Percentiles rank a stretch among this genome's conserved stretches.
Conservation (phyloP, 2,888 invertebrate species). For the Philopedon plagiatum region DNA sequence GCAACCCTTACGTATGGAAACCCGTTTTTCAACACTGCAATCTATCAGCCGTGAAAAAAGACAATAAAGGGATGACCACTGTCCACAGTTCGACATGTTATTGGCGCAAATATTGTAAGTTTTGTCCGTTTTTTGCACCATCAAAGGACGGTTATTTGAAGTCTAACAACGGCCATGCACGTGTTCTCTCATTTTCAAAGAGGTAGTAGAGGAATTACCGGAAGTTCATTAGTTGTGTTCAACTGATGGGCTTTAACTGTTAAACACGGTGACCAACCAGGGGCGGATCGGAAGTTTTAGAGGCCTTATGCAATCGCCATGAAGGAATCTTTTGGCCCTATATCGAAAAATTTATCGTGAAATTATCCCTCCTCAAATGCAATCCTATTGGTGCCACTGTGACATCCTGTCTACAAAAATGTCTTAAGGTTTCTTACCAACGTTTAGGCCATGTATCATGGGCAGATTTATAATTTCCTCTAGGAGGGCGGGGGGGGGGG, state of each 20-base stretch:
- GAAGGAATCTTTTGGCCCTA: no score
- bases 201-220: slow-evolving; percentile 30
- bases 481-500: no score
- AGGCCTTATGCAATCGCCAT: no score
- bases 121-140: slow-evolving; percentile 32
- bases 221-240: slow-evolving; percentile 43
- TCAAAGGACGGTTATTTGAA: slow-evolving; percentile 41
- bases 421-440: no score
- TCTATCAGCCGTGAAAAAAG: slow-evolving; percentile 53
- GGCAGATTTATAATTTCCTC: no score
- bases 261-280: no score
- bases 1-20: slow-evolving; percentile 52
- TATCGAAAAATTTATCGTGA: no score
- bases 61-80: slow-evolving; percentile 50
- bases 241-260: slow-evolving; percentile 14
- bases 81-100: slow-evolving; percentile 39
- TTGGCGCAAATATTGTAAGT: slow-evolving; percentile 34
- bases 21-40: slow-evolving; percentile 54
- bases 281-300: no score
- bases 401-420: no score
- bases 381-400: no score
- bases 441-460: no score
- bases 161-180: slow-evolving; percentile 27
- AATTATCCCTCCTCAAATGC: no score
- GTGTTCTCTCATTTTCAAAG: slow-evolving; percentile 42